Evolutionary conservation across 2,888 invertebrate genomes (phyloP), one percentile per base, ranked within the genome.

Genomic region (Cosmia trapezina): DNA sequence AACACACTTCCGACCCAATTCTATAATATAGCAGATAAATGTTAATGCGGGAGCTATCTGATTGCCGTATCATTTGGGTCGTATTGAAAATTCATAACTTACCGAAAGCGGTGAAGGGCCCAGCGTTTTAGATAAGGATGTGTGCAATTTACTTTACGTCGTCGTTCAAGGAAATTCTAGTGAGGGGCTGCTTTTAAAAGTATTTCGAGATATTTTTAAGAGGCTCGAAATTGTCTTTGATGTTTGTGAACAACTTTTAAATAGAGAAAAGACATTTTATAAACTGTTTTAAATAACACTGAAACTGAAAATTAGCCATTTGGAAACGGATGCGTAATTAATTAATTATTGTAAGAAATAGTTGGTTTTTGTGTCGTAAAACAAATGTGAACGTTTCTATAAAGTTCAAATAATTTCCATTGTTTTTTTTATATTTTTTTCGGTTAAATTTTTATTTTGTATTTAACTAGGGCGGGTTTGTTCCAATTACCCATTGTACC

Each of bases 1-100:
- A 53, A 69, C 59, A 68, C 70, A 68, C 80, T 73, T 72, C 72
- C 76, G 67, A 65, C 72, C 70, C 69, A 71, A 70, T 73, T 69
- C 83, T 82, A 73, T 83, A 82, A 80, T 79, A 81, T 73, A 62
- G 67, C 70, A 85, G 88, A 86, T 88, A 89, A 89, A 90, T 88
- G 87, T 86, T 87, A 89, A 88, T 86, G 82, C 83, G 74, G 86
- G 85, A 80, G 86, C 80, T 87, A 89, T 88, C 88, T 86, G 88
- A 85, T 86, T 81, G 76, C 75, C 78, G 78, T 87, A 86, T 86
- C 89, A 87, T 90, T 87, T 86, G 81, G 86, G 73, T 84, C 85
- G 87, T 89, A 91, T 91, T 91, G 90, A 89, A 90, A 91, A 91
- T 92, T 91, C 92, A 92, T 92, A 92, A 92, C 89, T 91, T 89